A percentile compares a stretch with the other conserved stretches of the same genome.
These are phyloP conservation scores for Drosophila oshimai DNA, from an alignment of 1,140 invertebrate genomes.

Conservation along the genomic window DNA sequence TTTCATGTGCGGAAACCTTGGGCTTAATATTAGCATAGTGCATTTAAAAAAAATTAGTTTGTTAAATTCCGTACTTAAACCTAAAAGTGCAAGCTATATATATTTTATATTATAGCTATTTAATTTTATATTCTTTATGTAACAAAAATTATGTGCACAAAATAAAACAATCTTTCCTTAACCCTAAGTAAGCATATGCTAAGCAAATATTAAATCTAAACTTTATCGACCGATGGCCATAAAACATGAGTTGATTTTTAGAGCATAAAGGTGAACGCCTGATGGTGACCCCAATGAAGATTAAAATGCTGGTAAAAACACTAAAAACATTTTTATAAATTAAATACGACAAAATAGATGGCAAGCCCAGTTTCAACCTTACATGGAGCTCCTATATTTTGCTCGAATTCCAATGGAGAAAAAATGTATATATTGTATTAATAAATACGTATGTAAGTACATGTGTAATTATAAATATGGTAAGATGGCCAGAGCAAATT, in stretches of 20 bases:
- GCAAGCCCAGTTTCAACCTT: slow-evolving; percentile 1
- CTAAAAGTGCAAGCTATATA: too few relatives aligned
- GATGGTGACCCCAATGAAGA: background rate
- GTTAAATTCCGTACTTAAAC: too few relatives aligned
- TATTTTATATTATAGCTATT: too few relatives aligned
- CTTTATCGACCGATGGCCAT: too few relatives aligned
- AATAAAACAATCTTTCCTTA: too few relatives aligned
- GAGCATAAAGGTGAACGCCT: background rate
- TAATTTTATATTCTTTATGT: too few relatives aligned
- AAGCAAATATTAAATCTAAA: too few relatives aligned
- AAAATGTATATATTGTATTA: too few relatives aligned
- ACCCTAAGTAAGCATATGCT: too few relatives aligned
- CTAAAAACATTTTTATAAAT: background rate
- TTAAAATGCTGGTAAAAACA: too few relatives aligned
- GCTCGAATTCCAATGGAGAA: background rate
- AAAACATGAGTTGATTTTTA: background rate
- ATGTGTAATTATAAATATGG: slow-evolving; percentile 5
- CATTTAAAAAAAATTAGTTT: background rate
- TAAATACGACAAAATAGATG: background rate
- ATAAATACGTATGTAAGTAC: background rate
- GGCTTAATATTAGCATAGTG: background rate
- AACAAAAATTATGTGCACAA: too few relatives aligned
- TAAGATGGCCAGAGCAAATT: slow-evolving; percentile 4
- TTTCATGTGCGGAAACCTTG: background rate
- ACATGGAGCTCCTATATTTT: background rate